A percentile compares a stretch with the other conserved stretches of the same genome.
Conservation (phyloP, 2,797 vertebrate genomes). For the Betta splendens region DNA sequence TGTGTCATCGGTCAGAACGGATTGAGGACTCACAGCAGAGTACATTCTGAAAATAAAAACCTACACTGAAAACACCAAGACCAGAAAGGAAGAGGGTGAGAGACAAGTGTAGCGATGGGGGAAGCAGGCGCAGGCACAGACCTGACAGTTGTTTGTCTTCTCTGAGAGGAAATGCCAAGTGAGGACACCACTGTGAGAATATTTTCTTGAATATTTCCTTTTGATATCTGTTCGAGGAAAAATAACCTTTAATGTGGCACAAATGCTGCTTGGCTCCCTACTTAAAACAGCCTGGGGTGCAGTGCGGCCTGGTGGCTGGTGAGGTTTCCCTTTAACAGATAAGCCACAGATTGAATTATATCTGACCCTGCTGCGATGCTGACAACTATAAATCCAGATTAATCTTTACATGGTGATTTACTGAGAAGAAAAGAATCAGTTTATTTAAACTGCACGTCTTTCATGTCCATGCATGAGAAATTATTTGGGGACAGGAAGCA, state of each 20-base stretch:
- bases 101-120: neutral
- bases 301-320: neutral
- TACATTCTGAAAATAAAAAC: conserved; percentile 6
- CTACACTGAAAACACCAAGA: conserved; percentile 12
- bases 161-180: conserved; percentile 19
- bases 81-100: neutral
- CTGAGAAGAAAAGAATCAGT: too few species aligned
- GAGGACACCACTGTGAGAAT: conserved; percentile 14
- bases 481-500: too few species aligned
- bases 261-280: conserved; percentile 13
- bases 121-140: conserved; percentile 1
- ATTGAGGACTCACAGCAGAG: neutral
- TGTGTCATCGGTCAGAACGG: conserved; percentile 1
- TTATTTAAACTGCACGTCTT: too few species aligned
- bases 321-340: neutral
- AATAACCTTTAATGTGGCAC: conserved; percentile 20
- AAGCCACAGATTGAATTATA: conserved; percentile 5
- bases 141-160: conserved; percentile 20
- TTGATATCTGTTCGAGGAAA: conserved; percentile 22
- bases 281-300: neutral
- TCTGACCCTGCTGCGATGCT: too few species aligned
- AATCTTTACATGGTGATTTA: neutral
- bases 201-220: conserved; percentile 20
- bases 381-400: too few species aligned
- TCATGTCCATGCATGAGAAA: too few species aligned